Conservation (phyloP, 2,797 vertebrate genomes). For the Macropodus opercularis region DNA sequence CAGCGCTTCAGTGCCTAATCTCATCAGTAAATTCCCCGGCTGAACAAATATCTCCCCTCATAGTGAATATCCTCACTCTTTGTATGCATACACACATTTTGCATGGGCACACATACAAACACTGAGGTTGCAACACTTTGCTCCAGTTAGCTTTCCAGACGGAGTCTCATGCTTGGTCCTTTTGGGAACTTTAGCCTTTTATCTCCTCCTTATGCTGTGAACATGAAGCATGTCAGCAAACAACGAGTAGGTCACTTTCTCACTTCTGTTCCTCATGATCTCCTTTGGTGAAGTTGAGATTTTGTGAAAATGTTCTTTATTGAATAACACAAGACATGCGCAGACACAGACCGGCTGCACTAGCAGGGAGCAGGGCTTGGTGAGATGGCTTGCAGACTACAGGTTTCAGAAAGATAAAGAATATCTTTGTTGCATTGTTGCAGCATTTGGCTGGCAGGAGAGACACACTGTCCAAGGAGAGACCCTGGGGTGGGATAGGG, state of each 20-base stretch:
- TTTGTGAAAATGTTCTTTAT: constrained; percentile 29
- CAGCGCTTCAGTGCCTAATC: constrained; percentile 61
- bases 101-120: constrained; percentile 1
- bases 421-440: constrained; percentile 48
- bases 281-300: neutral
- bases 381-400: constrained; percentile 13
- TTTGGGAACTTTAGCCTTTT: constrained; percentile 17
- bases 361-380: constrained; percentile 3
- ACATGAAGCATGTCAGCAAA: constrained; percentile 7
- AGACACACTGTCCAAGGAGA: constrained; percentile 24
- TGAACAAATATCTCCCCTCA: constrained; percentile 74
- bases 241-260: constrained; percentile 17
- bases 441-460: constrained; percentile 43
- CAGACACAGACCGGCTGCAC: constrained; percentile 4
- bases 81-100: constrained; percentile 9
- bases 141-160: constrained; percentile 10
- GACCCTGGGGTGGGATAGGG: constrained; percentile 12
- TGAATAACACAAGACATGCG: constrained; percentile 31
- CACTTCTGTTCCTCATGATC: constrained; percentile 28
- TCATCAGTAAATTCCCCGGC: constrained; percentile 64
- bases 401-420: constrained; percentile 35
- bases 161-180: constrained; percentile 6
- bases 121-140: neutral
- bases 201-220: neutral
- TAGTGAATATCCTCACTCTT: constrained; percentile 49